These are phyloP conservation scores for Xenopus tropicalis DNA, from an alignment of 2,113 vertebrate species.

Conservation along the genomic window UCB_Xtro_10.0 CM004446.2:11477001-11477500, in stretches of 20 bases:
- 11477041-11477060: too few relatives aligned
- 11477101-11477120: background rate
- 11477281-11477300: slow-evolving; percentile 24
- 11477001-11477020: too few relatives aligned
- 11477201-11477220: background rate
- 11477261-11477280: slow-evolving; percentile 11
- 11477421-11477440: slow-evolving; percentile 2
- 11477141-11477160: too few relatives aligned
- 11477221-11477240: background rate
- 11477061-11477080: too few relatives aligned
- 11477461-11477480: slow-evolving; percentile 16
- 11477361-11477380: slow-evolving; percentile 6
- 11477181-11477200: background rate
- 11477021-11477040: too few relatives aligned
- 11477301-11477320: slow-evolving; percentile 13
- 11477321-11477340: background rate
- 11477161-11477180: background rate
- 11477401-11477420: slow-evolving; percentile 24
- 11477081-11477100: too few relatives aligned
- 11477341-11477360: background rate
- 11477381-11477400: background rate
- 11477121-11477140: background rate
- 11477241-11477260: background rate
- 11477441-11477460: slow-evolving; percentile 12
- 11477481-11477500: background rate